Conservation (phyloP, 2,888 invertebrate species). For the Pollenia griseotomentosa region DNA sequence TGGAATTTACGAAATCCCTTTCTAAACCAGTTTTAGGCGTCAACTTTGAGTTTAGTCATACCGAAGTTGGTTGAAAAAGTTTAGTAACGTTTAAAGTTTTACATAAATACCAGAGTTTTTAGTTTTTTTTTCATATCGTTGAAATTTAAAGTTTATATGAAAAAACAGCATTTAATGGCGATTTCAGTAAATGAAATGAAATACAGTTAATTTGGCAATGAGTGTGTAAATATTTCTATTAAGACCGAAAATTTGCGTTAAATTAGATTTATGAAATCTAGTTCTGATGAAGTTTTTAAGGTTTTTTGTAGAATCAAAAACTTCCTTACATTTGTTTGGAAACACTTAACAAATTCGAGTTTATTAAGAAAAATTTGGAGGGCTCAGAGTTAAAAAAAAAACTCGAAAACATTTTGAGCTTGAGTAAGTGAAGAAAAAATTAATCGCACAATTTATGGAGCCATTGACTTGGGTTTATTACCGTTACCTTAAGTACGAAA, state of each 20-base stretch:
- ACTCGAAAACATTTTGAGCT: too few relatives aligned
- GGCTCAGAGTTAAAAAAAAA: too few relatives aligned
- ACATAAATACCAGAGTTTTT: conserved; percentile 6
- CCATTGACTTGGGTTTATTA: too few relatives aligned
- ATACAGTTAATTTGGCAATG: not conserved
- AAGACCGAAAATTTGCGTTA: not conserved
- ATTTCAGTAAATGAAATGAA: not conserved
- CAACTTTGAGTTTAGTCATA: not conserved
- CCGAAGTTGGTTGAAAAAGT: not conserved
- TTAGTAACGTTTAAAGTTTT: conserved; percentile 16
- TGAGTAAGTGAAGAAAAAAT: too few relatives aligned
- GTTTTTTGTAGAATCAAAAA: too few relatives aligned
- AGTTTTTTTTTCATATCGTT: not conserved
- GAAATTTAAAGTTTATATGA: not conserved
- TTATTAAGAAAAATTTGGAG: too few relatives aligned
- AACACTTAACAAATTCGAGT: too few relatives aligned
- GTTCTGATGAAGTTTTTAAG: too few relatives aligned
- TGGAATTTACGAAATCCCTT: conserved; percentile 45
- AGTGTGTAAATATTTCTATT: not conserved
- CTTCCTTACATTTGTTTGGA: too few relatives aligned
- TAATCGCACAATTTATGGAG: too few relatives aligned
- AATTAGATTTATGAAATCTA: not conserved
- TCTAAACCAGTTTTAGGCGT: conserved; percentile 44
- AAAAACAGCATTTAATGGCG: not conserved
- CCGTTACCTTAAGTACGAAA: too few relatives aligned